Evolutionary conservation across 35 echinoderm and acorn worm genomes (phyloP).

Genomic region (Strongylocentrotus purpuratus): DNA sequence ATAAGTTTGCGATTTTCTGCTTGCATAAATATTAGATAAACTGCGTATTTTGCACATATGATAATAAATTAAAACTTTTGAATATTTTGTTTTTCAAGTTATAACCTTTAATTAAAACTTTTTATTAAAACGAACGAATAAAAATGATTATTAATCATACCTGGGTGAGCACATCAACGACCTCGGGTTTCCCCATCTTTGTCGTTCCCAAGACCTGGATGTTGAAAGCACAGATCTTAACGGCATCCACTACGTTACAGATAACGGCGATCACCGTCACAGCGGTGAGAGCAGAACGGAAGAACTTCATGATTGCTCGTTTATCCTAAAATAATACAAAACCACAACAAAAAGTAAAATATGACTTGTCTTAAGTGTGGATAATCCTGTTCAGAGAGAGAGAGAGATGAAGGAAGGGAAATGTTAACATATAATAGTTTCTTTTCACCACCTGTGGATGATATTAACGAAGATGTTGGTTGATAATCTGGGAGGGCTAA

Average conservation of each 20-base stretch:
- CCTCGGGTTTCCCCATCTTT: slow-evolving; percentile 66
- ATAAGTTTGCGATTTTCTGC: too few species aligned
- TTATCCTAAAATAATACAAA: not conserved
- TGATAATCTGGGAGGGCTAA: too few species aligned
- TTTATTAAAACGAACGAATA: too few species aligned
- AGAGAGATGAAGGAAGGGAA: not conserved
- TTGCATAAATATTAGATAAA: too few species aligned
- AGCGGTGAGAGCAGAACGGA: not conserved
- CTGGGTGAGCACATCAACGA: slow-evolving; percentile 50
- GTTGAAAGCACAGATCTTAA: slow-evolving; percentile 57
- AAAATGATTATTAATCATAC: not conserved
- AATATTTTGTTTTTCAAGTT: too few species aligned
- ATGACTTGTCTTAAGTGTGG: not conserved
- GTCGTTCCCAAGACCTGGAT: slow-evolving; percentile 55
- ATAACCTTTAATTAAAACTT: too few species aligned
- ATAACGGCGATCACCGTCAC: not conserved
- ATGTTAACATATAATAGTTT: too few species aligned
- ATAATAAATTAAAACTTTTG: too few species aligned
- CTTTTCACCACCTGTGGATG: too few species aligned
- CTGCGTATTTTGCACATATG: too few species aligned
- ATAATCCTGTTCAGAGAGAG: not conserved
- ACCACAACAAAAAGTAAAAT: not conserved
- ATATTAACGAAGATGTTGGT: too few species aligned
- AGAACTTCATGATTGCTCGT: not conserved
- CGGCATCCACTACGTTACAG: not conserved